These are phyloP conservation scores for Lithosia quadra DNA, from an alignment of 2,888 invertebrate species.

Conservation along the genomic window DNA sequence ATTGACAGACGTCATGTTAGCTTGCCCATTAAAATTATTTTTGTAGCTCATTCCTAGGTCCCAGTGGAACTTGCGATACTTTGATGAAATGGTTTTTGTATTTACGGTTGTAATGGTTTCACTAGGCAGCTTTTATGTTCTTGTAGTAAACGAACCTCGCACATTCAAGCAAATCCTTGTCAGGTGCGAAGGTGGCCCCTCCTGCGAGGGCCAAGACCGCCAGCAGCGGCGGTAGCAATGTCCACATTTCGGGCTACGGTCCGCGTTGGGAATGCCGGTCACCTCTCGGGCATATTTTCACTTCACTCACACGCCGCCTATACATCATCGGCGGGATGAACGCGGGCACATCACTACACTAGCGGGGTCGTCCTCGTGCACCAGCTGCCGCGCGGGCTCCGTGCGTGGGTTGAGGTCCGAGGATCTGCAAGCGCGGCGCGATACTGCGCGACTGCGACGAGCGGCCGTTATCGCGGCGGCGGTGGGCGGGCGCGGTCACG, in stretches of 20 bases:
- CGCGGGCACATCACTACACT: constrained; percentile 77
- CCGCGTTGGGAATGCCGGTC: constrained; percentile 67
- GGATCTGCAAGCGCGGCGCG: constrained; percentile 78
- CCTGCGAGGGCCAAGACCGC: constrained; percentile 74
- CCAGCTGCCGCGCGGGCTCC: constrained; percentile 51
- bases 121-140: constrained; percentile 12
- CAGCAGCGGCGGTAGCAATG: constrained; percentile 70
- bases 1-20: constrained; percentile 56
- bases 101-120: constrained; percentile 18
- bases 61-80: constrained; percentile 56
- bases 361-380: constrained; percentile 43
- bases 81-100: constrained; percentile 31
- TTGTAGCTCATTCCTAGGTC: constrained; percentile 76
- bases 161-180: constrained; percentile 81
- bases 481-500: constrained; percentile 81
- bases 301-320: constrained; percentile 74
- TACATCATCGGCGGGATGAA: constrained; percentile 74
- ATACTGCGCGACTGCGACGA: constrained; percentile 73
- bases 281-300: constrained; percentile 72
- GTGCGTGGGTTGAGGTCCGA: constrained; percentile 70
- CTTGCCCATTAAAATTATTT: constrained; percentile 80
- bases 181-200: constrained; percentile 74
- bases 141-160: constrained; percentile 76
- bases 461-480: constrained; percentile 65
- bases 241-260: constrained; percentile 80